Base-by-base conservation (phyloP, 2,113 vertebrate species). In the Tragelaphus scriptus region DNA sequence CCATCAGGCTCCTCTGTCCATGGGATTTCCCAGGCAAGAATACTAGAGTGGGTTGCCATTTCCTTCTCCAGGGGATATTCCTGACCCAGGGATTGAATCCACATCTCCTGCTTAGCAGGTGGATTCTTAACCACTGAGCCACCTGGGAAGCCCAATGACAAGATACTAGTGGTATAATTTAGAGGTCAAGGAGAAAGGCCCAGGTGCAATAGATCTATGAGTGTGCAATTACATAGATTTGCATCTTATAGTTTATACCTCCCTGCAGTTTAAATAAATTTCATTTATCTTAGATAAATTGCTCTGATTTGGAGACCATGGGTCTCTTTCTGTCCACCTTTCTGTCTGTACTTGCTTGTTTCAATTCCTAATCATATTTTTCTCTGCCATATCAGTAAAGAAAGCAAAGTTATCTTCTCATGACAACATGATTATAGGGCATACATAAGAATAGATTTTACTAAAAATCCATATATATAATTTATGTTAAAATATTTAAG, bases 401-500 rank as follows among this genome's bases (percentile, higher is more conserved):
- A 97, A 87, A 91, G 56, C 61, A 65, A 90, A 88, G 23, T 59
- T 95, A 91, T 47, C 55, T n/a, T 94, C 93, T 92, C 85, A 47
- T 71, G 55, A 95, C 51, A 91, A 95, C 51, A 93, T 97, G 95
- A 94, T 93, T 23, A 95, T 47, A 26, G 96, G 87, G 86, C 87
- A 75, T 44, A 88, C 63, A 93, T 2, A 49, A 97, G 63, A 56
- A 95, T 79, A 53, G 98, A 93, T 89, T 95, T 93, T 58, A 97
- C n/a, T 94, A 59, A 92, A 98, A 95, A 85, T 68, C 19, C 71
- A 88, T 23, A 75, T 95, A 68, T 90, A 97, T 91, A 97, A 91
- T 90, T 98, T 97, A 96, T 90, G 91, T 91, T 97, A 97, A 96
- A 97, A 97, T 93, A 93, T 82, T 97, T 97, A 91, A 96, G 77